Evolutionary conservation across 2,797 vertebrate species (phyloP), one percentile per base, ranked within the genome.

Genomic region (Ctenopoma kingsleyae): DNA sequence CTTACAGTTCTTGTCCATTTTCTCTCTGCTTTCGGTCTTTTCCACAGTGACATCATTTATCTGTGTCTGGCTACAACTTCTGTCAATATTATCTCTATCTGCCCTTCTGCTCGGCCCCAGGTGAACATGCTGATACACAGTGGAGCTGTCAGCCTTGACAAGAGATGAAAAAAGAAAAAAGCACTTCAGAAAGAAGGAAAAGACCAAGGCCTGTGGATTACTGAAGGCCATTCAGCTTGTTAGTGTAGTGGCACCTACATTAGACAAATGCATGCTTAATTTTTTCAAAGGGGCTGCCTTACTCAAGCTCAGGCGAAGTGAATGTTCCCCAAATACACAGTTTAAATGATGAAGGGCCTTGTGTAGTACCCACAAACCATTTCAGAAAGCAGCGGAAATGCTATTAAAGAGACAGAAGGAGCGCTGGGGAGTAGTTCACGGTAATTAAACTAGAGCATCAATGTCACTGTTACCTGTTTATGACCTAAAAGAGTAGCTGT

Each of bases 361-460:
- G 66, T 74, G 76, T 78, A 85, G 77, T 67, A 77, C 71, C 83
- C 75, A 88, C 89, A 86, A 84, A 89, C 85, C 71, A 81, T 86
- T 87, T 83, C 70, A 86, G 77, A 81, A 70, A 80, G 83, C 79
- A 78, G 68, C 70, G 74, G 67, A 84, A 89, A 86, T 69, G 71
- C 83, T 84, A 72, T 91, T 89, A 84, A 63, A 85, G 78, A 88
- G 86, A 91, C 70, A 86, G 87, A 89, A 56, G 67, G 74, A 91
- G 76, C 88, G 69, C 82, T 58, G 67, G 89, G 85, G 91, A 92
- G 91, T 68, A 84, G 84, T 93, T 91, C 5, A 16, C 56, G 46
- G 86, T 91, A 91, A 93, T 92, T 93, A 92, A 90, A 92, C 81
- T 64, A 81, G 71, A 74, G 89, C 46, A 56, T 91, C 91, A 88